Conservation (phyloP, 2,113 vertebrate genomes). For the Sciurus niger region DNA sequence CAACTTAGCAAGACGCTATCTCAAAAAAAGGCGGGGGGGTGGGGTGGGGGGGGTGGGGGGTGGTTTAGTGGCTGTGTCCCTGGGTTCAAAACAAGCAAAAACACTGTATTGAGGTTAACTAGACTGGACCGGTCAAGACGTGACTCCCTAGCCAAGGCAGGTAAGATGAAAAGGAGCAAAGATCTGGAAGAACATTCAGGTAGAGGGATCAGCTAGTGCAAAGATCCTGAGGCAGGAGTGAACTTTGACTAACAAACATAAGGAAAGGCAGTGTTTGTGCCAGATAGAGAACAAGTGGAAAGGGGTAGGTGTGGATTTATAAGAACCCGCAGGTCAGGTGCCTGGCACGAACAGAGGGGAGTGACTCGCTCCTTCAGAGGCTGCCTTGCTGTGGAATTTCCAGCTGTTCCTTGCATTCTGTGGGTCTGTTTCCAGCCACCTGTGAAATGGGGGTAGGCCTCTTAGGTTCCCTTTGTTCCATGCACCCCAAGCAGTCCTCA, state of each 20-base stretch:
- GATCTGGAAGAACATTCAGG: background rate
- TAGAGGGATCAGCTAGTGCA: background rate
- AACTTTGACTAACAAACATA: background rate
- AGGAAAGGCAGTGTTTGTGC: background rate
- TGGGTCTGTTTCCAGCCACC: background rate
- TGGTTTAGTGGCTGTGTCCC: background rate
- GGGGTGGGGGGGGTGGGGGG: too few species aligned
- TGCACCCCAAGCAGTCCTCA: background rate
- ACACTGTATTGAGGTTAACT: background rate
- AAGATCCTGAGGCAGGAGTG: background rate
- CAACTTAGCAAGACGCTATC: too few species aligned
- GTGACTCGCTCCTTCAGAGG: background rate
- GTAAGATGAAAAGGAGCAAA: background rate
- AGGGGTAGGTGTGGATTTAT: background rate
- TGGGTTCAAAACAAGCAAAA: background rate
- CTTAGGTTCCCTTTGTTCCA: background rate
- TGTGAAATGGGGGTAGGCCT: background rate
- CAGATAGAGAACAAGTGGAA: background rate
- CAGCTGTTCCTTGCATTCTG: background rate
- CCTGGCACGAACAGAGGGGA: background rate
- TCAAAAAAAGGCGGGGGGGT: too few species aligned
- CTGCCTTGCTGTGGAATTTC: background rate
- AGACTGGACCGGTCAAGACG: background rate
- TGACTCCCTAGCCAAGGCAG: background rate
- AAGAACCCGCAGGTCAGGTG: background rate